Evolutionary conservation across 2,113 vertebrate species (phyloP), one percentile per base, ranked within the genome.

Genomic region (Amazona vittata): DNA sequence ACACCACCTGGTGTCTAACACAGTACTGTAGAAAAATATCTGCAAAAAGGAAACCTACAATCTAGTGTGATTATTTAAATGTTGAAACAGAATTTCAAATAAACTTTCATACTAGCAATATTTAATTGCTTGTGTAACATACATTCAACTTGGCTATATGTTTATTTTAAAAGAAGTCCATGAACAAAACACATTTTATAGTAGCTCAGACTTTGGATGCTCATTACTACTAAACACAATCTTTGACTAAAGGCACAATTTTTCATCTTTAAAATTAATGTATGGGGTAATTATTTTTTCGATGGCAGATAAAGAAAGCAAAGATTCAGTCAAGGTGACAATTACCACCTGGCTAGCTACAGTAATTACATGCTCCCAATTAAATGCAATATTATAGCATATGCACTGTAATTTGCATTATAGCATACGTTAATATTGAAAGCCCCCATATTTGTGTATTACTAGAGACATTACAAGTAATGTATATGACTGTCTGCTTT

Each of bases 271-370:
- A 70, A 78, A 75, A 74, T 29, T 3, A 59, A 77, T 2, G 9
- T 49, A 82, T 65, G 15, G 31, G 29, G 28, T 74, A 1, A 80
- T 52, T 57, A 28, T 63, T 91, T 92, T 94, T 52, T 59, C 55
- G 37, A 50, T 86, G 25, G 60, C 35, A 90, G 33, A 62, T 78
- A 80, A 93, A 93, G 82, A 80, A 93, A 93, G 82, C 46, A 91
- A 95, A 94, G 91, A 96, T 83, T 94, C 89, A 95, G 93, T 95
- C 89, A 96, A 96, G 91, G 84, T 98, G 97, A 97, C 96, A 97
- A 90, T 96, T 96, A 90, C 87, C 83, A 95, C 93, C 78, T 93
- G 85, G 67, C 59, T 87, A 80, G 37, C 53, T 87, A 64, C 1
- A 2, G 19, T 55, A 89, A 87, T 83, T 77, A 90, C 6, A 60